These are phyloP conservation scores for Brachionus asplanchnoidis DNA, from an alignment of 1,140 invertebrate genomes.

Conservation along the genomic window DNA sequence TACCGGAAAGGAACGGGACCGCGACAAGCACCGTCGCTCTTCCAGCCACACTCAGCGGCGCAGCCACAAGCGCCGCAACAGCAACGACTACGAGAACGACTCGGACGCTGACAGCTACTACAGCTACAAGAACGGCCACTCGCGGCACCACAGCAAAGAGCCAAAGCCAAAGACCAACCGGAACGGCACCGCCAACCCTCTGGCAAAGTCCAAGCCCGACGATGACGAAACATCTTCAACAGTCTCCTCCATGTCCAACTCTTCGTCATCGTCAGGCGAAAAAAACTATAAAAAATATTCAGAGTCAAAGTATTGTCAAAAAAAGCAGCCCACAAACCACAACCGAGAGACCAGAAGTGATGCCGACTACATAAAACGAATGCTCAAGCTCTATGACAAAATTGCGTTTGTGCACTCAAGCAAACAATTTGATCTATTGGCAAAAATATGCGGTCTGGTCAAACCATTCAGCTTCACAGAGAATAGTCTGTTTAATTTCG, in stretches of 20 bases:
- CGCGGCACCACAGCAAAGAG: not conserved
- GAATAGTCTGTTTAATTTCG: slow-evolving; percentile 26
- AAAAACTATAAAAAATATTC: slow-evolving; percentile 34
- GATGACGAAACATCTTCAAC: slow-evolving; percentile 19
- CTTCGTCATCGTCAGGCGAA: not conserved
- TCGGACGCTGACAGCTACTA: not conserved
- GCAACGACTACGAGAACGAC: slow-evolving; percentile 25
- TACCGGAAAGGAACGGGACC: not conserved
- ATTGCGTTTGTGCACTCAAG: not conserved
- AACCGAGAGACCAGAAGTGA: slow-evolving; percentile 7
- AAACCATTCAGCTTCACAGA: slow-evolving; percentile 23
- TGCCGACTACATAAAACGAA: not conserved
- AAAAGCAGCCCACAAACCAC: slow-evolving; percentile 13
- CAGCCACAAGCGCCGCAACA: not conserved
- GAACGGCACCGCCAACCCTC: not conserved
- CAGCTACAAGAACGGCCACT: not conserved
- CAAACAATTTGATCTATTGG: slow-evolving; percentile 34
- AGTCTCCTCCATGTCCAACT: not conserved
- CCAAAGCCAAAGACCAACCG: not conserved
- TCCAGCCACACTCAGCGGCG: not conserved
- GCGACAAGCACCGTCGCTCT: not conserved
- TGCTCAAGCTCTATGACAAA: slow-evolving; percentile 22
- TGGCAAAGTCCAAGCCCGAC: not conserved
- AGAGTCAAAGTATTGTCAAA: not conserved
- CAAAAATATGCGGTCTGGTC: slow-evolving; percentile 8